Percentiles rank a stretch among this genome's conserved stretches.
Evolutionary conservation across 1,140 invertebrate genomes (phyloP).

Genomic region (Ceratosolen solmsi): DNA sequence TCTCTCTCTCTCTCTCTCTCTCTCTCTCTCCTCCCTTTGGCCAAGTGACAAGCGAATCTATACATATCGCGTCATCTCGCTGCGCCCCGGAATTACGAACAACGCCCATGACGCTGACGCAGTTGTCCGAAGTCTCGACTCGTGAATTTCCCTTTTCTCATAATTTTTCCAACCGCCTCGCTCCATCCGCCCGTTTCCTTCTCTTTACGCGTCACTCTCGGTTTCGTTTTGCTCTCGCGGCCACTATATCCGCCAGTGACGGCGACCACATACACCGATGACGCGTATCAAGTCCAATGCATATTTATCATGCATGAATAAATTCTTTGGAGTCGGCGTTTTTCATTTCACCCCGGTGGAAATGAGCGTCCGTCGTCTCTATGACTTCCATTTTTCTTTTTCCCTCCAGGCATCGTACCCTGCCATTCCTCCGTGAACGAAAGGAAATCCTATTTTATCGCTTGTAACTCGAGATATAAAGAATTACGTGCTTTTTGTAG

Average conservation of each 20-base stretch:
- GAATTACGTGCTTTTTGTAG: not conserved
- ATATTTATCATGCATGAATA: slow-evolving; percentile 44
- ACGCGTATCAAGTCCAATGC: slow-evolving; percentile 37
- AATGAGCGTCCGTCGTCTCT: not conserved
- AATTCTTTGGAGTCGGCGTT: not conserved
- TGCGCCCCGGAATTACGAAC: not conserved
- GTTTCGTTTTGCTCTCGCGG: not conserved
- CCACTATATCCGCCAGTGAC: not conserved
- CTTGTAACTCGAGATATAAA: not conserved
- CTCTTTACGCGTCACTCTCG: not conserved
- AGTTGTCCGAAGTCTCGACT: not conserved
- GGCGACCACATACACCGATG: not conserved
- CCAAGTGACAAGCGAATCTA: not conserved
- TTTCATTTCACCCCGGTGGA: slow-evolving; percentile 10
- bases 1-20: not conserved
- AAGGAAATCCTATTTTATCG: not conserved
- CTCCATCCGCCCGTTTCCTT: no score
- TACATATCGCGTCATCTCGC: not conserved
- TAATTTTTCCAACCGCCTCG: not conserved
- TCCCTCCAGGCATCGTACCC: not conserved
- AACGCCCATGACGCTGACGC: not conserved
- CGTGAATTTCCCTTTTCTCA: slow-evolving; percentile 18
- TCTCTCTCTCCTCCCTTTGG: not conserved
- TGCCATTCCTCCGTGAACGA: not conserved
- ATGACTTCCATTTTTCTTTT: not conserved